These are phyloP conservation scores for Petrocephalus schoutedeni DNA, from an alignment of 2,797 vertebrate genomes.

Conservation along the genomic window DNA sequence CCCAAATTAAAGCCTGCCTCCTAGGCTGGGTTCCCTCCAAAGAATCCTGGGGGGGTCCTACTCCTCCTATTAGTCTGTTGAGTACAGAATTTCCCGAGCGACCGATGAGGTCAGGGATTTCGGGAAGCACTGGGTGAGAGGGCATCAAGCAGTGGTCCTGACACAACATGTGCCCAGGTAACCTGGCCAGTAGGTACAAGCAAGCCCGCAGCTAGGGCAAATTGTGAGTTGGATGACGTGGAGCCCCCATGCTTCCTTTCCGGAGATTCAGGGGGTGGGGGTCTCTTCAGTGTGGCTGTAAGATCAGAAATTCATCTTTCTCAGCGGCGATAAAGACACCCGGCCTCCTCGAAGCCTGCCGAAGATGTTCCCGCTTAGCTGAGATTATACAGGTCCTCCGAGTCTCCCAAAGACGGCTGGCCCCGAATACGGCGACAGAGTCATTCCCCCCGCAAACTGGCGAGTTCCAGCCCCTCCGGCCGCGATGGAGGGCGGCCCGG, in stretches of 20 bases:
- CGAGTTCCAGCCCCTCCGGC: not conserved
- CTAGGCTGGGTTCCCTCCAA: not conserved
- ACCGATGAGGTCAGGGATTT: not conserved
- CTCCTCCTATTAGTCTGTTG: too few species aligned
- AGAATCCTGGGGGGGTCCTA: not conserved
- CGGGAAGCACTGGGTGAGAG: not conserved
- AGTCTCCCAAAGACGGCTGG: not conserved
- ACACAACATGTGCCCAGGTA: too few species aligned
- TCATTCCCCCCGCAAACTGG: not conserved
- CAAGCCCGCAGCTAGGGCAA: not conserved
- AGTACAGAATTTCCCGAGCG: not conserved
- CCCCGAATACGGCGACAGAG: not conserved
- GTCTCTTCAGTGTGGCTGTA: not conserved
- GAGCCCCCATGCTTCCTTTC: not conserved
- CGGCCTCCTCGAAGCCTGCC: constrained; percentile 20
- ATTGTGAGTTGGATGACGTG: not conserved
- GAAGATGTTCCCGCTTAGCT: constrained; percentile 30
- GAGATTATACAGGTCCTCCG: not conserved
- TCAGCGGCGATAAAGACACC: constrained; percentile 12
- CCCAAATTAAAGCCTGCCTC: not conserved
- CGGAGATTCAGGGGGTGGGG: not conserved
- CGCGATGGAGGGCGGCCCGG: not conserved
- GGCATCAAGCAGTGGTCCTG: too few species aligned
- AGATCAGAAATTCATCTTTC: not conserved
- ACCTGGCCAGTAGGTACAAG: not conserved